Conservation (phyloP, 2,797 vertebrate genomes). For the Coilia nasus region DNA sequence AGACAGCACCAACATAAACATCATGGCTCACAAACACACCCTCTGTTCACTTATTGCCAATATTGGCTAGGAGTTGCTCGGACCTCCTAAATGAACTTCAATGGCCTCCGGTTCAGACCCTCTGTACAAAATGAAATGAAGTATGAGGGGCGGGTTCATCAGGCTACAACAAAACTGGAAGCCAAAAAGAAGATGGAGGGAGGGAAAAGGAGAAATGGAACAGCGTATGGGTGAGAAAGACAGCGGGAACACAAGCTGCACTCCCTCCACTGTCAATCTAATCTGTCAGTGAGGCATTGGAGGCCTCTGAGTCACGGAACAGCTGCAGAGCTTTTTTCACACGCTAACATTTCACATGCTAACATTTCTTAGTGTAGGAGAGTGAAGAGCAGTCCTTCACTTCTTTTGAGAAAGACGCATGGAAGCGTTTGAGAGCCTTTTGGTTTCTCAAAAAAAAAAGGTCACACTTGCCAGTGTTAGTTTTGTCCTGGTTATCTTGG, state of each 20-base stretch:
- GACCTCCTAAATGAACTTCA: too few species aligned
- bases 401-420: slow-evolving; percentile 32
- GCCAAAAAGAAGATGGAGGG: slow-evolving; percentile 64
- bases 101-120: too few species aligned
- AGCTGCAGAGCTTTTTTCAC: slow-evolving; percentile 65
- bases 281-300: slow-evolving; percentile 62
- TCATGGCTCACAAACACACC: too few species aligned
- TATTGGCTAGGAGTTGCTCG: too few species aligned
- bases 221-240: slow-evolving; percentile 52
- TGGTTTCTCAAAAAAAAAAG: slow-evolving; percentile 26
- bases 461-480: background rate
- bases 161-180: slow-evolving; percentile 67
- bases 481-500: background rate
- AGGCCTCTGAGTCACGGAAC: slow-evolving; percentile 60
- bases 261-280: slow-evolving; percentile 69
- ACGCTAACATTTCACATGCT: slow-evolving; percentile 28
- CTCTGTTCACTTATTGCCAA: too few species aligned
- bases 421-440: slow-evolving; percentile 41
- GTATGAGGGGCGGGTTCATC: too few species aligned
- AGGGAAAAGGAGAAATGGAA: slow-evolving; percentile 55
- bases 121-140: too few species aligned
- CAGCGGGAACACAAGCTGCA: slow-evolving; percentile 47
- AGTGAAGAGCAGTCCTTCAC: slow-evolving; percentile 42
- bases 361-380: slow-evolving; percentile 40
- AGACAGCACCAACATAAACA: too few species aligned